These are phyloP conservation scores for Baronia brevicornis DNA, from an alignment of 2,888 invertebrate genomes.

Conservation along the genomic window DNA sequence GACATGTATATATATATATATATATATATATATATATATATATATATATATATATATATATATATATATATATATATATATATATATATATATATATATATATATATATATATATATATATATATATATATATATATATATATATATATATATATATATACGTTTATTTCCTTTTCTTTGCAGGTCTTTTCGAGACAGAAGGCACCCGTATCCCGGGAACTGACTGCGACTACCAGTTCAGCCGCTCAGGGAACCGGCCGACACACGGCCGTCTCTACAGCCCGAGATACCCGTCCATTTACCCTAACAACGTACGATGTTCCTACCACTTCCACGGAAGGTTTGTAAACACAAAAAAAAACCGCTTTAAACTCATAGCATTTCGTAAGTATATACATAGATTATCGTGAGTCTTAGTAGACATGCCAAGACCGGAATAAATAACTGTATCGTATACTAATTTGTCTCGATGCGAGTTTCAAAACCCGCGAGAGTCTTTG, in stretches of 20 bases:
- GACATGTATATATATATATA: too few species aligned
- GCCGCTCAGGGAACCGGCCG: constrained; percentile 81
- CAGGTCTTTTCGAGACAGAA: constrained; percentile 88
- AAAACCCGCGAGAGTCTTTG: too few species aligned
- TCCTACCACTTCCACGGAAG: constrained; percentile 92
- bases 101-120: not conserved
- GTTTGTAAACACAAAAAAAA: constrained; percentile 46
- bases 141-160: not conserved
- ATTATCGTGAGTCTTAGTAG: too few species aligned
- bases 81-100: too few species aligned
- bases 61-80: too few species aligned
- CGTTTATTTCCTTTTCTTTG: constrained; percentile 22
- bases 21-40: too few species aligned
- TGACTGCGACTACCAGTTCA: constrained; percentile 90
- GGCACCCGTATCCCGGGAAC: constrained; percentile 84
- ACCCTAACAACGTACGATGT: constrained; percentile 93
- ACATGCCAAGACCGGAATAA: too few species aligned
- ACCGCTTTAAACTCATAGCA: not conserved
- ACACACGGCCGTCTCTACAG: constrained; percentile 90
- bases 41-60: too few species aligned
- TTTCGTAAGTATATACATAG: too few species aligned
- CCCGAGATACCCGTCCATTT: constrained; percentile 96
- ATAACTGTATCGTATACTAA: too few species aligned
- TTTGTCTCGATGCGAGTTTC: too few species aligned
- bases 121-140: constrained; percentile 10